These are phyloP conservation scores for Setipinna tenuifilis DNA, from an alignment of 2,797 vertebrate species.

Conservation along the genomic window DNA sequence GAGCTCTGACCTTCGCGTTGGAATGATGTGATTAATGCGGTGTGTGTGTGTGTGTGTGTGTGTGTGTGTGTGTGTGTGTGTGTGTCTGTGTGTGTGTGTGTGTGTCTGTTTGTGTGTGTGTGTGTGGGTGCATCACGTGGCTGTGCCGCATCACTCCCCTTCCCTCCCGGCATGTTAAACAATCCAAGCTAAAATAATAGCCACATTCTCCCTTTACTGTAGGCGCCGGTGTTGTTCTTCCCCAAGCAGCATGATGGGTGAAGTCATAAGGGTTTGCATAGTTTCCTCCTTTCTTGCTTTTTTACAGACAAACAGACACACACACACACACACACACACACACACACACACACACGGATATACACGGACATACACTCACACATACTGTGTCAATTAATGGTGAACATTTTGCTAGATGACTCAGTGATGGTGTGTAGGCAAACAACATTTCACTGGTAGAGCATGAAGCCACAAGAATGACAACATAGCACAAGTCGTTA, in stretches of 20 bases:
- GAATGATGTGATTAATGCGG: conserved; percentile 3
- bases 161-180: conserved; percentile 11
- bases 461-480: conserved; percentile 57
- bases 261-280: conserved; percentile 37
- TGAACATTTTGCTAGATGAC: conserved; percentile 48
- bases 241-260: conserved; percentile 8
- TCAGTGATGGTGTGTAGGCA: conserved; percentile 40
- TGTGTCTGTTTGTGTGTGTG: background rate
- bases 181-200: conserved; percentile 31
- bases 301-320: background rate
- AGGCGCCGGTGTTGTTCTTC: conserved; percentile 37
- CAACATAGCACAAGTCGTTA: conserved; percentile 52
- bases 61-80: too few relatives aligned
- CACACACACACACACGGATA: conserved; percentile 13
- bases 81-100: too few relatives aligned
- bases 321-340: background rate
- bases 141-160: background rate
- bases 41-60: background rate
- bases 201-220: background rate
- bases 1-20: background rate
- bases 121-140: conserved; percentile 14
- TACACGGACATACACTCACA: conserved; percentile 31
- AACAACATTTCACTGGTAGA: conserved; percentile 54
- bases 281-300: background rate
- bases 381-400: conserved; percentile 50